These are phyloP conservation scores for Drosophila baimaii DNA, from an alignment of 1,140 invertebrate genomes.

Conservation along the genomic window DNA sequence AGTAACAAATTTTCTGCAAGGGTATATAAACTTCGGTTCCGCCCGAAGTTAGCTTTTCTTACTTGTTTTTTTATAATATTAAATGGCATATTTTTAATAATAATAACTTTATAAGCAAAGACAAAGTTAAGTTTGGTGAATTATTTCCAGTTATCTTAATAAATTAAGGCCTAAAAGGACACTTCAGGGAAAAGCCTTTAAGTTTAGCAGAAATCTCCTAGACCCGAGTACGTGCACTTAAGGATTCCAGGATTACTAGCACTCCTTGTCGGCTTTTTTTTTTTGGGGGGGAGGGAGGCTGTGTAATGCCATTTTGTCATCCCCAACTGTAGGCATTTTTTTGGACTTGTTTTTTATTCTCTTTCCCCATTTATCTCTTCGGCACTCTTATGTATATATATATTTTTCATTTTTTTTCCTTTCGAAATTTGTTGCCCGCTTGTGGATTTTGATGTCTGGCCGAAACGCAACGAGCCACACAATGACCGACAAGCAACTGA, in stretches of 20 bases:
- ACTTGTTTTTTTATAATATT: no score
- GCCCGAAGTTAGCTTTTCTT: no score
- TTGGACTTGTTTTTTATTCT: background rate
- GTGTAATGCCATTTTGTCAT: background rate
- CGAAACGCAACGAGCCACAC: constrained; percentile 59
- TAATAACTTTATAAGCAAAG: no score
- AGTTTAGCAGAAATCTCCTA: no score
- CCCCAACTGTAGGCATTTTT: constrained; percentile 11
- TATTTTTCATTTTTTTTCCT: constrained; percentile 12
- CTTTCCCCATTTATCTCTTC: constrained; percentile 27
- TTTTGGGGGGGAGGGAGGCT: background rate
- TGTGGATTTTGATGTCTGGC: constrained; percentile 56
- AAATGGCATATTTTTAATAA: background rate
- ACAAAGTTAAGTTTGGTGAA: background rate
- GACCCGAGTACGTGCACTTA: no score
- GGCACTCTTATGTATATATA: constrained; percentile 1
- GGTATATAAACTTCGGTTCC: no score
- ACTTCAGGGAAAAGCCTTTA: background rate
- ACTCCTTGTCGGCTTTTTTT: background rate
- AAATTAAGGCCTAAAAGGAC: background rate
- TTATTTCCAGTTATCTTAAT: background rate
- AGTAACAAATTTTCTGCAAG: no score
- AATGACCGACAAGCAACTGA: constrained; percentile 66
- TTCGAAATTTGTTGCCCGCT: constrained; percentile 3
- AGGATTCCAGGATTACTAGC: background rate